Conservation (phyloP, 2,113 vertebrate species). For the Limanda limanda region DNA sequence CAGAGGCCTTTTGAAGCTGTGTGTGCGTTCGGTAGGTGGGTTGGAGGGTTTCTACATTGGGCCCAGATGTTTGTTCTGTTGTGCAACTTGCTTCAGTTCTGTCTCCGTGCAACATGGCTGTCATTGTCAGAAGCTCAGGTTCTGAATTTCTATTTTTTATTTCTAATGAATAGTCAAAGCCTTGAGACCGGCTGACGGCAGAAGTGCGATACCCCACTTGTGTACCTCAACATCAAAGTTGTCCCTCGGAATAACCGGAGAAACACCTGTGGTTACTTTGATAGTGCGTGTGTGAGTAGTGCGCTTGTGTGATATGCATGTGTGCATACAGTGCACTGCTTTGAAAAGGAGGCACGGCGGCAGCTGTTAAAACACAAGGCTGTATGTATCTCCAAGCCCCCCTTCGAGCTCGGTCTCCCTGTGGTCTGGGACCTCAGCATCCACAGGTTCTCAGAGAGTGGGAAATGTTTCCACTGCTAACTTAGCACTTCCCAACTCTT, state of each 20-base stretch:
- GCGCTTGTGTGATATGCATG: conserved; percentile 40
- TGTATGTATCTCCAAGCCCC: conserved; percentile 42
- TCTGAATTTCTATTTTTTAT: conserved; percentile 5
- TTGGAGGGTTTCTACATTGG: conserved; percentile 19
- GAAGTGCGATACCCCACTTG: conserved; percentile 10
- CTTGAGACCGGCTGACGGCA: conserved; percentile 2
- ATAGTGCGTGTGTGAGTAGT: conserved; percentile 41
- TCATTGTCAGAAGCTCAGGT: conserved; percentile 15
- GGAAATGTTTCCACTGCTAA: conserved; percentile 32
- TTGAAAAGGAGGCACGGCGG: conserved; percentile 50
- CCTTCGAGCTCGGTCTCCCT: conserved; percentile 47
- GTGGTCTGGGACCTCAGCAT: conserved; percentile 45
- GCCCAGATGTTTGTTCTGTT: conserved; percentile 63
- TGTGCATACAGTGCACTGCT: conserved; percentile 39
- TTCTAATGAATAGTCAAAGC: conserved; percentile 23
- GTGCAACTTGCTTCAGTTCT: conserved; percentile 13
- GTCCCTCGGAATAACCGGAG: conserved; percentile 21
- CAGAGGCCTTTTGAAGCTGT: conserved; percentile 31
- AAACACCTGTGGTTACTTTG: conserved; percentile 47
- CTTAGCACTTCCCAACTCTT: conserved; percentile 10
- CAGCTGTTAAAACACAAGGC: conserved; percentile 75
- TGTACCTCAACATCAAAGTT: conserved; percentile 46
- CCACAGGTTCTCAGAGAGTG: conserved; percentile 51
- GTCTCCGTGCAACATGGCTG: conserved; percentile 25
- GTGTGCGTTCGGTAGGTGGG: conserved; percentile 24